phyloP scores from a whole-genome alignment of 2,797 vertebrate species.

The Sebastes minor region DNA sequence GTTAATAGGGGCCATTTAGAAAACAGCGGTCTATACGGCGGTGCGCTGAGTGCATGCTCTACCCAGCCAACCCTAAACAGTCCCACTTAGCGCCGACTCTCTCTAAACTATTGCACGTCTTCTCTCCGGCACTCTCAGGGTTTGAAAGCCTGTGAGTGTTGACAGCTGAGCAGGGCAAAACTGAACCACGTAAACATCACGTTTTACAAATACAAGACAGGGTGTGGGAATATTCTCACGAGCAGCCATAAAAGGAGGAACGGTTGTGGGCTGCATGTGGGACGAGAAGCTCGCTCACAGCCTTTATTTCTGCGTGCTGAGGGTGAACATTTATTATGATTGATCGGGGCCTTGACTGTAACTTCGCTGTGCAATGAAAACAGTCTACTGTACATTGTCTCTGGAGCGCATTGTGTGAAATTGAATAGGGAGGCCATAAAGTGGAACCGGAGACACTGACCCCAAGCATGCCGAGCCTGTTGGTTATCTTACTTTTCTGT shows the following conservation, averaged over 20 bases:
- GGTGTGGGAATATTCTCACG: conserved; percentile 29
- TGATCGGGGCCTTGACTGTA: conserved; percentile 52
- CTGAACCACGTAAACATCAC: conserved; percentile 30
- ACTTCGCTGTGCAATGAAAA: conserved; percentile 62
- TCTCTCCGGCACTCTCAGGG: conserved; percentile 22
- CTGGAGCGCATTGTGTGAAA: conserved; percentile 72
- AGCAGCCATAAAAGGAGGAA: conserved; percentile 35
- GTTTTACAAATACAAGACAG: conserved; percentile 36
- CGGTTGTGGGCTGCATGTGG: conserved; percentile 10
- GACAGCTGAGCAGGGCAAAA: conserved; percentile 40
- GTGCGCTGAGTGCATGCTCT: conserved; percentile 61
- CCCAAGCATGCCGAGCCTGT: conserved; percentile 24
- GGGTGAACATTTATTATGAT: conserved; percentile 62
- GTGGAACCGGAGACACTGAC: conserved; percentile 65
- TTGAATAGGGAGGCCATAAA: conserved; percentile 70
- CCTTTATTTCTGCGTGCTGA: conserved; percentile 31
- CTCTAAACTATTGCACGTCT: conserved; percentile 55
- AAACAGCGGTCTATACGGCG: conserved; percentile 63
- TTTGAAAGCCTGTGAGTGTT: conserved; percentile 41
- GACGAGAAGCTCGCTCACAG: conserved; percentile 34
- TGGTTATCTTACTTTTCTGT: conserved; percentile 44
- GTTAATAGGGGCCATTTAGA: conserved; percentile 75
- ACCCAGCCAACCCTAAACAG: conserved; percentile 58
- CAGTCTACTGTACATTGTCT: conserved; percentile 66
- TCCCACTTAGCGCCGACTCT: conserved; percentile 56